Percentiles rank a stretch among this genome's conserved stretches.
Conservation (phyloP, 37 sponge, comb jelly and placozoan species). For the Dysidea cf. avara region DNA sequence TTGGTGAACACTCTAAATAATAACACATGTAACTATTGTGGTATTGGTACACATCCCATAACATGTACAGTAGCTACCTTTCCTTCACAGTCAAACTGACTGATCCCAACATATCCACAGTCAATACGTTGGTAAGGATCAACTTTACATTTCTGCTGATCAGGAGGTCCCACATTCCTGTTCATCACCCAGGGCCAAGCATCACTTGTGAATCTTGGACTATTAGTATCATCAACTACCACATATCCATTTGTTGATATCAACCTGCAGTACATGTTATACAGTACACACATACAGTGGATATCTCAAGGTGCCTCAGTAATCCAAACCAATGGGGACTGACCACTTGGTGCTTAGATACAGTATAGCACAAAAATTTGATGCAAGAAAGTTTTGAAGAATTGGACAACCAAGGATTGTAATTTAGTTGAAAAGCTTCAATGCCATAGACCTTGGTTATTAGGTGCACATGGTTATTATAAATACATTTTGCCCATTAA, state of each 20-base stretch:
- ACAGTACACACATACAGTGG: not conserved
- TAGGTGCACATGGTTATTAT: no score
- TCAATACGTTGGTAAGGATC: conserved; percentile 14
- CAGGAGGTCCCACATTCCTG: conserved; percentile 18
- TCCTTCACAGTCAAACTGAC: conserved; percentile 51
- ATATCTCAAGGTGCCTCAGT: not conserved
- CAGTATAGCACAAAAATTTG: no score
- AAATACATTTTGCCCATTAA: no score
- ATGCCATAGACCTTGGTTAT: no score
- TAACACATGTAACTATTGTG: no score
- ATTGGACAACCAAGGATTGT: no score
- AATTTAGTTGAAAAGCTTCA: no score
- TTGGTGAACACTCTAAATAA: no score
- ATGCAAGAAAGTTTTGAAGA: no score
- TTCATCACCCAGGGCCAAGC: conserved; percentile 70
- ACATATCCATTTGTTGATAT: conserved; percentile 63
- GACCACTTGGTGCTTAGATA: not conserved
- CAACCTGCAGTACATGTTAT: conserved; percentile 28
- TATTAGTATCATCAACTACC: conserved; percentile 66
- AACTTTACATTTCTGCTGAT: conserved; percentile 6
- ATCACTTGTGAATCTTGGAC: conserved; percentile 52
- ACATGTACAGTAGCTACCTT: conserved; percentile 9
- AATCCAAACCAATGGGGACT: not conserved
- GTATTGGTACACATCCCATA: no score
- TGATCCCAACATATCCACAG: conserved; percentile 52